These are phyloP conservation scores for Syritta pipiens DNA, from an alignment of 2,888 invertebrate species.

Conservation along the genomic window DNA sequence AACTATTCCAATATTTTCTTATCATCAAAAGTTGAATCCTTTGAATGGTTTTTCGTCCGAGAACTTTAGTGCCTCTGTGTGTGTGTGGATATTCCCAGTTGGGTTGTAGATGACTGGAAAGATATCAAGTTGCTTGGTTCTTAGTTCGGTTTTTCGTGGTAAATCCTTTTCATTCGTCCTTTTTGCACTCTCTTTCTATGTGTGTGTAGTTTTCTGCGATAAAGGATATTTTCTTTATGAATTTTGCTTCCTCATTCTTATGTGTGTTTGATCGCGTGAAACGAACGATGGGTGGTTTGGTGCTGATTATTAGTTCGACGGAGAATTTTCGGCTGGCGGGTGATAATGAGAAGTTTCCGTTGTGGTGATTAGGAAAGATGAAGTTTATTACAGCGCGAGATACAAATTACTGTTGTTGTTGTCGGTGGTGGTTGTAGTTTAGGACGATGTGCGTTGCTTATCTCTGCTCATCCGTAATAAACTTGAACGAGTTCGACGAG, in stretches of 20 bases:
- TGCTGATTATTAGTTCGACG: too few relatives aligned
- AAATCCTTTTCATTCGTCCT: slow-evolving; percentile 11
- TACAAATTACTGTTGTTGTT: slow-evolving; percentile 20
- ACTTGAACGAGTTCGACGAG: slow-evolving; percentile 19
- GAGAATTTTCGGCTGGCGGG: too few relatives aligned
- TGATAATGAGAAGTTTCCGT: slow-evolving; percentile 48
- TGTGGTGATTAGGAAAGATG: slow-evolving; percentile 46
- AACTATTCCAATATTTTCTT: slow-evolving; percentile 66
- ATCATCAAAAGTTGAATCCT: slow-evolving; percentile 62
- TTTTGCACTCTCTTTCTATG: neutral
- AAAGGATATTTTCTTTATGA: slow-evolving; percentile 43
- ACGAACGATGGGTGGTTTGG: too few relatives aligned
- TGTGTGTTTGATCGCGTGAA: slow-evolving; percentile 46
- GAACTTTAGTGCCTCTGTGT: slow-evolving; percentile 9
- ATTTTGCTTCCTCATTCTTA: slow-evolving; percentile 13
- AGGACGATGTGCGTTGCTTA: slow-evolving; percentile 24
- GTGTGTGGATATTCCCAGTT: neutral
- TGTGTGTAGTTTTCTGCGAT: neutral
- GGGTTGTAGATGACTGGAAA: slow-evolving; percentile 3
- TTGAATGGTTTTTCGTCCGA: slow-evolving; percentile 55
- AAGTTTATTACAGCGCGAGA: slow-evolving; percentile 38
- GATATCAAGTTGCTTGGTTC: slow-evolving; percentile 29
- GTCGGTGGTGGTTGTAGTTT: slow-evolving; percentile 9
- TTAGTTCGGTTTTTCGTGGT: slow-evolving; percentile 5
- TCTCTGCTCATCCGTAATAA: slow-evolving; percentile 26